Evolutionary conservation across 1,140 invertebrate genomes (phyloP).

Genomic region (Drosophila yakuba): DNA sequence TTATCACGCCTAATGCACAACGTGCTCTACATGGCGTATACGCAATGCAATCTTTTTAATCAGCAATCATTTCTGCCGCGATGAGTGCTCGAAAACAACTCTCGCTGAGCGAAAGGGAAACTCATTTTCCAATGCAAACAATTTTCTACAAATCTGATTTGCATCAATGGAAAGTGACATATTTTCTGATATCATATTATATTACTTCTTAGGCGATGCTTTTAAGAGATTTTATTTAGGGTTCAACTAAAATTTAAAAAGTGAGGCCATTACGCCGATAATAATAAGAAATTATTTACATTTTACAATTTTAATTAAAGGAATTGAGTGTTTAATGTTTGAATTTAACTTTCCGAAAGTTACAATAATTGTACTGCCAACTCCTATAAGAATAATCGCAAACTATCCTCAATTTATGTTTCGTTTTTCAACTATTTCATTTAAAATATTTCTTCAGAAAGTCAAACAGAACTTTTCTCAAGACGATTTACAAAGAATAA

Average conservation of each 20-base stretch:
- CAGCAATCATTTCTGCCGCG: conserved; percentile 48
- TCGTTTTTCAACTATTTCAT: conserved; percentile 9
- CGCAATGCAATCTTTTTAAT: conserved; percentile 50
- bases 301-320: background rate
- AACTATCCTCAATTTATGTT: background rate
- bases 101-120: background rate
- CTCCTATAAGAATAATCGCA: conserved; percentile 1
- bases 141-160: background rate
- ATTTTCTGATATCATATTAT: background rate
- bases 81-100: conserved; percentile 7
- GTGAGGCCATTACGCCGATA: background rate
- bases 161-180: background rate
- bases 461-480: conserved; percentile 1
- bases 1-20: conserved; percentile 37
- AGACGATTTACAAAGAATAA: conserved; percentile 13
- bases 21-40: conserved; percentile 23
- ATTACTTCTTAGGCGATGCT: background rate
- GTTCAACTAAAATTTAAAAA: background rate
- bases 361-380: conserved; percentile 7
- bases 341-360: too few species aligned
- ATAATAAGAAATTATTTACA: background rate
- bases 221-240: background rate
- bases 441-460: conserved; percentile 6
- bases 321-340: background rate
- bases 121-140: conserved; percentile 9